Percentiles rank a stretch among this genome's conserved stretches.
Evolutionary conservation across 2,797 vertebrate species (phyloP).

Genomic region (Tachyglossus aculeatus): DNA sequence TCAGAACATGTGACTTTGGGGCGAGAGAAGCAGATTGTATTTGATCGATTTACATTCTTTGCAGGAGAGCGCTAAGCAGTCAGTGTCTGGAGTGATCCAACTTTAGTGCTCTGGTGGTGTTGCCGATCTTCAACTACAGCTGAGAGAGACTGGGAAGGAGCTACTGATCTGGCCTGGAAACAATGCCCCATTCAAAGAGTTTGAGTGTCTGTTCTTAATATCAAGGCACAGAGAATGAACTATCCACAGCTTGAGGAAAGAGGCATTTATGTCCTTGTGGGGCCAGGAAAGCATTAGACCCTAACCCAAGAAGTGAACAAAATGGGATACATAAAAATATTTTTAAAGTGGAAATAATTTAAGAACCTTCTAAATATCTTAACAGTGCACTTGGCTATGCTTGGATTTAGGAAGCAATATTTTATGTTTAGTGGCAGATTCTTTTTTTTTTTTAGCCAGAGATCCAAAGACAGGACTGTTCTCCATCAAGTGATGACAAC

Average conservation of each 20-base stretch:
- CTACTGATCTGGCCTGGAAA: constrained; percentile 71
- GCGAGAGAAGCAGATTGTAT: not conserved
- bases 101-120: not conserved
- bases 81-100: constrained; percentile 37
- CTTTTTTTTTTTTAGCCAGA: constrained; percentile 35
- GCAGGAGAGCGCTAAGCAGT: constrained; percentile 11
- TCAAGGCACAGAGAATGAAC: constrained; percentile 54
- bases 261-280: constrained; percentile 27
- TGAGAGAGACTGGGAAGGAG: constrained; percentile 49
- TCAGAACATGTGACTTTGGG: constrained; percentile 6
- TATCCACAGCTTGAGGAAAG: constrained; percentile 34
- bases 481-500: constrained; percentile 40
- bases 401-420: constrained; percentile 62
- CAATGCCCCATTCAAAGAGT: constrained; percentile 74
- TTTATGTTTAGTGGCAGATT: constrained; percentile 41
- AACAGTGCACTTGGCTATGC: constrained; percentile 48
- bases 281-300: constrained; percentile 61
- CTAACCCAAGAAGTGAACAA: constrained; percentile 49
- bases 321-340: constrained; percentile 52
- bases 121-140: constrained; percentile 34
- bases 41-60: constrained; percentile 11
- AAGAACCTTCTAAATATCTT: constrained; percentile 62
- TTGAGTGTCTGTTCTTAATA: constrained; percentile 73
- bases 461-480: constrained; percentile 37
- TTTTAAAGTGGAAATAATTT: constrained; percentile 63